These are phyloP conservation scores for Amiota mariae DNA, from an alignment of 2,888 invertebrate species.

Conservation along the genomic window DNA sequence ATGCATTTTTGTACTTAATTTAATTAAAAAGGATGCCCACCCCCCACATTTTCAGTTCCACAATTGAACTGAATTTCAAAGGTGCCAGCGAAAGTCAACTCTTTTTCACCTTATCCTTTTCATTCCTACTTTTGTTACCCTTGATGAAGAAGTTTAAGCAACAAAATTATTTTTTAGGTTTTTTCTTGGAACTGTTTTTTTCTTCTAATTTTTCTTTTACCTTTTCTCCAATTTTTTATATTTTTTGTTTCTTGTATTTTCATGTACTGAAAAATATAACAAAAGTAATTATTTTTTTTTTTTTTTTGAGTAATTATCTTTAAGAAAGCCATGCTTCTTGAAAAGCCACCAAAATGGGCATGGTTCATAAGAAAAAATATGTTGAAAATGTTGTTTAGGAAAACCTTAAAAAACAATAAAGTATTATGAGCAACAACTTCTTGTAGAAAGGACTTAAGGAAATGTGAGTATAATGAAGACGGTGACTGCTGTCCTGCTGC, in stretches of 20 bases:
- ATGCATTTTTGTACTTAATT: constrained; percentile 25
- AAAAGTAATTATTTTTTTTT: constrained; percentile 23
- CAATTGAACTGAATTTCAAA: not conserved
- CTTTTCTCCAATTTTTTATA: not conserved
- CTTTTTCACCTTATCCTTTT: not conserved
- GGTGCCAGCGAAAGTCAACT: not conserved
- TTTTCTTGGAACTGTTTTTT: too few species aligned
- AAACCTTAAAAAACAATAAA: too few species aligned
- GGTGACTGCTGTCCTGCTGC: too few species aligned
- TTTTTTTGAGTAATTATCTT: too few species aligned
- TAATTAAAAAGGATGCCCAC: constrained; percentile 2
- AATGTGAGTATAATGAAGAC: too few species aligned
- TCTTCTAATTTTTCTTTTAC: not conserved
- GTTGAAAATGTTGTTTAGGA: too few species aligned
- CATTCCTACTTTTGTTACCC: not conserved
- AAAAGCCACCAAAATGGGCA: too few species aligned
- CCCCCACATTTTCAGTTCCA: not conserved
- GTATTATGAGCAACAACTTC: too few species aligned
- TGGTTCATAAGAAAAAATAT: too few species aligned
- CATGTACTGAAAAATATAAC: constrained; percentile 12
- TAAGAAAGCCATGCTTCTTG: too few species aligned
- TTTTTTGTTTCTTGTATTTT: not conserved
- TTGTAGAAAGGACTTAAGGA: too few species aligned
- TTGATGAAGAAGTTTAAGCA: too few species aligned
- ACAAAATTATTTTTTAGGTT: not conserved